Conservation (phyloP, 2,113 vertebrate species). For the Oncorhynchus mykiss region DNA sequence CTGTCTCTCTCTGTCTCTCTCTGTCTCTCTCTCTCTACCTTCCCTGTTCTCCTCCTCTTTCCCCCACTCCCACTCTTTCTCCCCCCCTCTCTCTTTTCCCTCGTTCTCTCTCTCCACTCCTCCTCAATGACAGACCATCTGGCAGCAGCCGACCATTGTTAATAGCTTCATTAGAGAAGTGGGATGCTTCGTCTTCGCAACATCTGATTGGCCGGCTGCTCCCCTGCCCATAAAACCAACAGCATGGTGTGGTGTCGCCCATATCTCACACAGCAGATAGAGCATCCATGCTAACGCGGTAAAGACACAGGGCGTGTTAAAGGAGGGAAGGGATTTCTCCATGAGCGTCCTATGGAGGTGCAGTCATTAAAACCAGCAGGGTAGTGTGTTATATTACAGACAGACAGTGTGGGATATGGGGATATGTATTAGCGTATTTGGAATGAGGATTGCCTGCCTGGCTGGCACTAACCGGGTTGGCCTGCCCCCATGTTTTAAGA, state of each 20-base stretch:
- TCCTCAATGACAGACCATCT: slow-evolving; percentile 70
- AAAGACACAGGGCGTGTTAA: slow-evolving; percentile 33
- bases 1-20: background rate
- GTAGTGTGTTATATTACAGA: slow-evolving; percentile 1
- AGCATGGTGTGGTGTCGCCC: slow-evolving; percentile 10
- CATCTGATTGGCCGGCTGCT: slow-evolving; percentile 47
- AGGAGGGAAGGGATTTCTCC: slow-evolving; percentile 31
- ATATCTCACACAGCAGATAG: slow-evolving; percentile 29
- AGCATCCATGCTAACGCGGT: background rate
- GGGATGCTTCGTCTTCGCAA: slow-evolving; percentile 44
- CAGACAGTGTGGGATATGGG: background rate
- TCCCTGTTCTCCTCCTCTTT: slow-evolving; percentile 20
- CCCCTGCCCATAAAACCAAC: slow-evolving; percentile 33
- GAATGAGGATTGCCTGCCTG: background rate
- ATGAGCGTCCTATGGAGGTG: slow-evolving; percentile 9
- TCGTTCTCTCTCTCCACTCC: slow-evolving; percentile 25
- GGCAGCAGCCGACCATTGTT: slow-evolving; percentile 70
- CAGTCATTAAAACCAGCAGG: slow-evolving; percentile 1
- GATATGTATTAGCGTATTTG: background rate
- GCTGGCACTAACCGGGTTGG: background rate
- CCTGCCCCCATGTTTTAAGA: slow-evolving; percentile 2
- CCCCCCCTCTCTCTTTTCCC: background rate
- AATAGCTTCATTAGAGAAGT: slow-evolving; percentile 68
- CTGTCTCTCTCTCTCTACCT: slow-evolving; percentile 1
- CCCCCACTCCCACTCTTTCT: slow-evolving; percentile 23